Conservation (phyloP, 1,140 invertebrate genomes). For the Caligus rogercresseyi region DNA sequence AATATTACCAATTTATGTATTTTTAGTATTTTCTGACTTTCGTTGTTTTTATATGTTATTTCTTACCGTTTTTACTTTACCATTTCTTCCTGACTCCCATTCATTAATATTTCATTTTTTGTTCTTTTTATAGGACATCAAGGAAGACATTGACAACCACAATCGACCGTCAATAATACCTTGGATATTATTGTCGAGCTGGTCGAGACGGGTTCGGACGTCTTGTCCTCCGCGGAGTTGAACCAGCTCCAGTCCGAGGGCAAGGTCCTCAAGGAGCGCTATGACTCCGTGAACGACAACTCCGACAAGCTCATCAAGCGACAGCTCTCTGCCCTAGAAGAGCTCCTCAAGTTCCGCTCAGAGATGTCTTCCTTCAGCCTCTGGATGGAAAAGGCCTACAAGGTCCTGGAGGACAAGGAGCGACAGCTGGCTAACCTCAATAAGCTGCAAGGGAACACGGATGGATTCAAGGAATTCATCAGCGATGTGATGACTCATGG, state of each 20-base stretch:
- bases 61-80: too few relatives aligned
- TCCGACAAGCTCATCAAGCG: constrained; percentile 55
- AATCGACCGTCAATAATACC: constrained; percentile 59
- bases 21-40: not conserved
- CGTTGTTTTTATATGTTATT: too few relatives aligned
- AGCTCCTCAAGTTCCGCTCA: constrained; percentile 63
- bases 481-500: constrained; percentile 84
- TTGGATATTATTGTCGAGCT: constrained; percentile 80
- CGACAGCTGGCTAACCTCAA: constrained; percentile 59
- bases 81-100: too few relatives aligned
- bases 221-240: constrained; percentile 70
- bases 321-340: constrained; percentile 58
- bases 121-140: constrained; percentile 46
- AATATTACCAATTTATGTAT: not conserved
- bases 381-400: constrained; percentile 62
- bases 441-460: constrained; percentile 46
- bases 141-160: constrained; percentile 74
- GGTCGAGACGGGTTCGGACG: constrained; percentile 67
- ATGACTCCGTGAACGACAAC: constrained; percentile 56
- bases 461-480: constrained; percentile 65
- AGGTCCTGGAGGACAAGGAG: constrained; percentile 64
- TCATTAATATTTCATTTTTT: too few relatives aligned
- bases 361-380: constrained; percentile 34
- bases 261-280: constrained; percentile 58
- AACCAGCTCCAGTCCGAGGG: constrained; percentile 66